A percentile compares a stretch with the other conserved stretches of the same genome.
Evolutionary conservation across 2,797 vertebrate genomes (phyloP).

Genomic region (Enteromius radiatus): DNA sequence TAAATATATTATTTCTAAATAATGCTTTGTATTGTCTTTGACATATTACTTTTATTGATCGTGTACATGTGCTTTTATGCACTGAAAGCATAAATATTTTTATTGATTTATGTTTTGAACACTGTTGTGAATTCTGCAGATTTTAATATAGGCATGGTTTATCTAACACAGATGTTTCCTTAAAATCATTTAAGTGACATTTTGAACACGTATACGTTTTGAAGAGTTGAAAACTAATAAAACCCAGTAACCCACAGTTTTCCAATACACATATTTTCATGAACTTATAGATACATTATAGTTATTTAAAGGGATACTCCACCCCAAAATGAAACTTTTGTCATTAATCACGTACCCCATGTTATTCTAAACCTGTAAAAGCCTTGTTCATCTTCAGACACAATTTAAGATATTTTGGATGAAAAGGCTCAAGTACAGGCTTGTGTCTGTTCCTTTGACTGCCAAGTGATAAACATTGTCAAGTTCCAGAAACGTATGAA

Average conservation of each 20-base stretch:
- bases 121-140: not conserved
- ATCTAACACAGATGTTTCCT: not conserved
- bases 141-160: constrained; percentile 11
- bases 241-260: not conserved
- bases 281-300: not conserved
- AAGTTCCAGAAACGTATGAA: no score
- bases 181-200: not conserved
- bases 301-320: no score
- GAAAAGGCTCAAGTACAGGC: no score
- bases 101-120: not conserved
- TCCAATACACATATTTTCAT: not conserved
- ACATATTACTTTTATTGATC: not conserved
- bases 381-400: no score
- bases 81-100: not conserved
- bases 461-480: no score
- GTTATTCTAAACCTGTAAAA: no score
- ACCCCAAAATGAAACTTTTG: no score
- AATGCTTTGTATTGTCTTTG: not conserved
- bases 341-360: no score
- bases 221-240: not conserved
- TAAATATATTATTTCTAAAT: not conserved
- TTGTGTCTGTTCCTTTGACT: no score
- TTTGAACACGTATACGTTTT: not conserved
- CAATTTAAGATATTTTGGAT: no score
- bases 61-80: not conserved